Base-by-base conservation (phyloP, 2,888 invertebrate genomes). In the Hofmannophila pseudospretella region DNA sequence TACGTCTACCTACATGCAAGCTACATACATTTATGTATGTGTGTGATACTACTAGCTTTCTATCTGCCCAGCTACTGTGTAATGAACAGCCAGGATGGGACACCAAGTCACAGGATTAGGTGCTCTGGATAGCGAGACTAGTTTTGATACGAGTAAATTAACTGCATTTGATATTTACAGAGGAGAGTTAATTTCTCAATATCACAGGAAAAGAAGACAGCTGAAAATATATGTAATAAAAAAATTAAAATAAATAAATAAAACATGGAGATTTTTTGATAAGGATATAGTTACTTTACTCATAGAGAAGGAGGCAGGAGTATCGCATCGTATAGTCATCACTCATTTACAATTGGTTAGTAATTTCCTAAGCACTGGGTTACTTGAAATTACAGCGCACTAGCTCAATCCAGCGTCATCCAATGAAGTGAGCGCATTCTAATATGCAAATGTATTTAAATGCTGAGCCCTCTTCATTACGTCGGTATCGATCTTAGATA, bases 401-500 rank as follows among this genome's bases (percentile, higher is more conserved):
- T 12, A 3, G n/a, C 23, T 23, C 12, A 27, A 27, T 19, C 23
- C 35, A 19, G 7, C 23, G 30, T 23, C 29, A 23, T 29, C 9
- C n/a, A 22, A 35, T 16, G 13, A 72, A 77, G 64, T 66, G 71
- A 73, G 69, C 77, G 82, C 81, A 81, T 84, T 79, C 86, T 80
- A 84, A 80, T 82, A 86, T 86, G 86, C 86, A 81, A 86, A 86
- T 86, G 78, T 86, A 85, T 86, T 86, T 84, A 86, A 86, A 86
- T 86, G 76, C 69, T 79, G 75, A 84, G 78, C 80, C 84, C 82
- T 85, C 85, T 86, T 86, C 85, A 85, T 85, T 86, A 85, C 84
- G 69, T 61, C 67, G 66, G 77, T 78, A 85, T 86, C 84, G 86
- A 85, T 85, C 85, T 86, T 67, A 85, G 84, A 82, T 85, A 85